Conservation (phyloP, 2,113 vertebrate genomes). For the Turdus rufiventris region DNA sequence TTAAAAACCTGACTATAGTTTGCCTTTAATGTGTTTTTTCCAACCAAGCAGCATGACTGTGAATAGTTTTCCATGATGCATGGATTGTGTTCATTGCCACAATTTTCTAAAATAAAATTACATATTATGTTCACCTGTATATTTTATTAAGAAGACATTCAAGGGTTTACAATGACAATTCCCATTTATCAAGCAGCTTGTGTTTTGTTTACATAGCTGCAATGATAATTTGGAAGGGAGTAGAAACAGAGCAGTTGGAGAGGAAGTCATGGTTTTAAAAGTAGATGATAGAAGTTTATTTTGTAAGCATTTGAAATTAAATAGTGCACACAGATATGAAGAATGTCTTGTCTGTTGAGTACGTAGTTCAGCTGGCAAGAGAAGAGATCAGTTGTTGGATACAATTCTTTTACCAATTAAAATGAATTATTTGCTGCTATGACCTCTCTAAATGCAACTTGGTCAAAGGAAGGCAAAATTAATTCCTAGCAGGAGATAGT, state of each 20-base stretch:
- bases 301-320: constrained; percentile 19
- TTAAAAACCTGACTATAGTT: not conserved
- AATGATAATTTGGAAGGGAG: not conserved
- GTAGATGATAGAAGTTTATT: constrained; percentile 13
- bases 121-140: not conserved
- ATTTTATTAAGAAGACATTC: not conserved
- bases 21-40: not conserved
- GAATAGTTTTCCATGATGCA: not conserved
- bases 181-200: constrained; percentile 5
- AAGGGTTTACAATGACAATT: not conserved
- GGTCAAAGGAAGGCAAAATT: not conserved
- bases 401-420: constrained; percentile 5
- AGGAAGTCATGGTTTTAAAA: not conserved
- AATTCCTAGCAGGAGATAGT: not conserved
- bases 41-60: not conserved
- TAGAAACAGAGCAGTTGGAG: not conserved
- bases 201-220: not conserved
- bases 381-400: not conserved
- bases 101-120: not conserved
- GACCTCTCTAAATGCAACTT: not conserved
- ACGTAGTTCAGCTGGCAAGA: constrained; percentile 4
- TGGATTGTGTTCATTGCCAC: not conserved
- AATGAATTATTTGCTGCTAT: not conserved
- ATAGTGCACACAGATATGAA: not conserved
- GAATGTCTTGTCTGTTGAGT: not conserved